These are phyloP conservation scores for Motacilla tschutschensis DNA, from an alignment of 2,113 vertebrate genomes.

Conservation along the genomic window DNA sequence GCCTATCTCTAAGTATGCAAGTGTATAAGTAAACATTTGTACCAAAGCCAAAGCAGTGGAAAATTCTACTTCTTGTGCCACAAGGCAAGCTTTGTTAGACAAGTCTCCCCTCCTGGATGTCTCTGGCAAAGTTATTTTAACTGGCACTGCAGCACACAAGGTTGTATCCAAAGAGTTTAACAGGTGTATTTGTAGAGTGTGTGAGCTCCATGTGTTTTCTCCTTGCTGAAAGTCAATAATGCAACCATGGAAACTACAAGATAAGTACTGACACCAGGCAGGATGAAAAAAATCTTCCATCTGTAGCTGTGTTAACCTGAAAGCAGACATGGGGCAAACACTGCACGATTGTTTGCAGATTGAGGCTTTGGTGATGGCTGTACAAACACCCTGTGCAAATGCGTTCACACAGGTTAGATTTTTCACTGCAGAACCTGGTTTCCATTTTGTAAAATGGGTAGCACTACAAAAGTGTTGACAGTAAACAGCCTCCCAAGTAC, in stretches of 20 bases:
- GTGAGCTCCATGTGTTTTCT: slow-evolving; percentile 26
- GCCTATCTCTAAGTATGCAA: neutral
- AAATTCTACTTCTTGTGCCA: neutral
- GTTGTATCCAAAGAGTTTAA: neutral
- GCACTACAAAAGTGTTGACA: neutral
- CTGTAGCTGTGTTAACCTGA: slow-evolving; percentile 15
- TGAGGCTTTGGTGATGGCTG: neutral
- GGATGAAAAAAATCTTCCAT: slow-evolving; percentile 22
- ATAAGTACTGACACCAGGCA: neutral
- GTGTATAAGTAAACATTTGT: neutral
- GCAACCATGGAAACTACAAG: slow-evolving; percentile 53
- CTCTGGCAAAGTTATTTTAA: neutral
- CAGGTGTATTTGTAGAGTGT: slow-evolving; percentile 15
- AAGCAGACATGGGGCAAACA: neutral
- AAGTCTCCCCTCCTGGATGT: neutral
- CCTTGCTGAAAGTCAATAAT: slow-evolving; percentile 26
- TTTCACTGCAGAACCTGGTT: neutral
- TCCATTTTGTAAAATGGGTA: neutral
- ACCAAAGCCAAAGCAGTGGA: neutral
- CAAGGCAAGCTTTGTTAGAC: neutral
- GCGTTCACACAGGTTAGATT: neutral
- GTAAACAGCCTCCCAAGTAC: neutral
- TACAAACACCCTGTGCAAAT: neutral
- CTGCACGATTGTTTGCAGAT: neutral
- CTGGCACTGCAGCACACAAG: neutral